Conservation (phyloP, 2,797 vertebrate species). For the Synanceia verrucosa region DNA sequence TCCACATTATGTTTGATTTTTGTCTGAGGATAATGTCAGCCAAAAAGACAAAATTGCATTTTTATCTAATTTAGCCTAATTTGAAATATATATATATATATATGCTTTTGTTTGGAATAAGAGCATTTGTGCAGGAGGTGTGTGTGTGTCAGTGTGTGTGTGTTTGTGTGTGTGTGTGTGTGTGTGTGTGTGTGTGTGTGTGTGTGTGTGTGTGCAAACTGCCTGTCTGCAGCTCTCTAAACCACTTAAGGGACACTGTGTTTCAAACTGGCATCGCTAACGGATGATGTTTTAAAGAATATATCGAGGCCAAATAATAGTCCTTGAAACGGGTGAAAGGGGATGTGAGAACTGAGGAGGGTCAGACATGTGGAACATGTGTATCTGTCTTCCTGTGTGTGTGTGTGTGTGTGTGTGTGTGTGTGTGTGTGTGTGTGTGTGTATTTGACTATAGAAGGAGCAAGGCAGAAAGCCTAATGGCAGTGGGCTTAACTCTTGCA, state of each 20-base stretch:
- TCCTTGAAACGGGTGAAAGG: conserved; percentile 76
- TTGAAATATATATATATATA: conserved; percentile 52
- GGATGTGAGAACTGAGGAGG: conserved; percentile 72
- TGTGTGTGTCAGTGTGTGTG: conserved; percentile 9
- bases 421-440: conserved; percentile 51
- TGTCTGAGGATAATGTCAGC: conserved; percentile 58
- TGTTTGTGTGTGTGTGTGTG: conserved; percentile 13
- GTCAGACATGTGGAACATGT: conserved; percentile 72
- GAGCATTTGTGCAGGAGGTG: conserved; percentile 37
- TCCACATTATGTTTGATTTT: conserved; percentile 58
- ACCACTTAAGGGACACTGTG: conserved; percentile 70
- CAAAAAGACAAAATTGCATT: conserved; percentile 53
- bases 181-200: conserved; percentile 23
- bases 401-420: conserved; percentile 49
- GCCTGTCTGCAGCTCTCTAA: conserved; percentile 63
- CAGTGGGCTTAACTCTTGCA: conserved; percentile 86
- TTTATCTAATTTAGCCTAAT: conserved; percentile 57
- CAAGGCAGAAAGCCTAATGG: conserved; percentile 84
- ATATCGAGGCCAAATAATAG: conserved; percentile 75
- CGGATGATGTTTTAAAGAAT: conserved; percentile 74
- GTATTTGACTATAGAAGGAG: conserved; percentile 72
- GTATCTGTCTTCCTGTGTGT: conserved; percentile 51
- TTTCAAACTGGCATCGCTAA: conserved; percentile 76
- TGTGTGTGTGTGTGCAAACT: conserved; percentile 26
- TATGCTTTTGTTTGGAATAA: conserved; percentile 54